Evolutionary conservation across 2,113 vertebrate species (phyloP).

Genomic region (Channa argus): DNA sequence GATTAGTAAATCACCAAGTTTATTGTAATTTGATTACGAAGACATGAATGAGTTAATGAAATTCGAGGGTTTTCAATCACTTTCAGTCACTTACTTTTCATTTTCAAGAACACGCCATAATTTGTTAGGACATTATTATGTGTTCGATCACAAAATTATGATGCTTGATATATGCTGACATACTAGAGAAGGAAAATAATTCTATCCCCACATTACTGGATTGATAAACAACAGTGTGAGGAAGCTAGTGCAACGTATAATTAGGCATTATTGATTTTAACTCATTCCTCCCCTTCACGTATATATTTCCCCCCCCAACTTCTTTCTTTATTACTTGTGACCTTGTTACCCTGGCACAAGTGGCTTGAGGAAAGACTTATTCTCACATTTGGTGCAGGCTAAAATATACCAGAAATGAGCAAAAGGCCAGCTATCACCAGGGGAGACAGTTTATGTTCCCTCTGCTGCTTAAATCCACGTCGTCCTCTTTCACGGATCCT

Average conservation of each 20-base stretch:
- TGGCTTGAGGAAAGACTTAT: conserved; percentile 49
- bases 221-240: conserved; percentile 10
- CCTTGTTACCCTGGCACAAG: conserved; percentile 35
- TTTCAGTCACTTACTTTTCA: conserved; percentile 45
- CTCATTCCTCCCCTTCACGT: conserved; percentile 69
- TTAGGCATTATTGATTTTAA: conserved; percentile 64
- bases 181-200: conserved; percentile 20
- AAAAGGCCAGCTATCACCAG: conserved; percentile 50
- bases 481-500: conserved; percentile 45
- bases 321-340: conserved; percentile 37
- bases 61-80: conserved; percentile 41
- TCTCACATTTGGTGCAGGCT: conserved; percentile 40
- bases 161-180: conserved; percentile 25
- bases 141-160: conserved; percentile 42
- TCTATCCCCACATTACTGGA: conserved; percentile 11
- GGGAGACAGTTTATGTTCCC: conserved; percentile 42
- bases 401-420: conserved; percentile 56
- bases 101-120: conserved; percentile 36
- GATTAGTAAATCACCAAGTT: conserved; percentile 43
- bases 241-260: conserved; percentile 18
- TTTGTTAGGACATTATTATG: conserved; percentile 41
- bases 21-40: conserved; percentile 44
- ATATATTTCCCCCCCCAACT: conserved; percentile 1
- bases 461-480: conserved; percentile 43
- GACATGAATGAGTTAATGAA: conserved; percentile 34